Evolutionary conservation across 2,797 vertebrate species (phyloP), one percentile per base, ranked within the genome.

Genomic region (Leuciscus waleckii): DNA sequence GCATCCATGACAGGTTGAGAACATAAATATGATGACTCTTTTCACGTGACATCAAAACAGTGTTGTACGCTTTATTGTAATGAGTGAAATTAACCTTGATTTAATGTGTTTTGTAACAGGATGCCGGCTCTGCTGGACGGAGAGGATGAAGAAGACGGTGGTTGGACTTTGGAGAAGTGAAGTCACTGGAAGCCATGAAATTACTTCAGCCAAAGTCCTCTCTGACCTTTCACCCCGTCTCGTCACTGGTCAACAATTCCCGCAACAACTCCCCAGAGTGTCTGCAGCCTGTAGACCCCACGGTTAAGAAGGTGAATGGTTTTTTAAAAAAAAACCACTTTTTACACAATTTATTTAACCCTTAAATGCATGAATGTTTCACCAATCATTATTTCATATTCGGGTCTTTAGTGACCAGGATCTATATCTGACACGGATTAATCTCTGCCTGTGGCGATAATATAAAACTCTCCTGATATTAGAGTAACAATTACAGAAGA

Each of bases 61-160:
- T 14, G 11, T 37, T 2, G 21, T 51, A n/a, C n/a, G 13, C 23
- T 68, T 14, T 49, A 17, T 21, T 32, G 26, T 21, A 29, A 21
- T 21, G 46, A 29, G 43, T 56, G 3, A 32, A 49, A 49, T 58
- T 9, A 35, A 69, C 3, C 46, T 26, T 29, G 23, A 35, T 32
- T 77, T 32, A 49, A 26, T 82, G 17, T 78, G 63, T 65, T 39
- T 73, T 89, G 46, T 80, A 13, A 86, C 68, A 99, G 98, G 93
- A 99, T 99, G 98, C 98, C 98, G 61, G 98, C 98, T 2, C 93
- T 99, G 86, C 92, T 99, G 88, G 96, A 98, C 0, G 97, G 97
- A 54, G 97, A 99, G 0, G 97, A 98, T 14, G 97, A 97, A 73
- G 94, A 82, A 94, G 95, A 68, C 95, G 92, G 71, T 99, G 98